phyloP scores from a whole-genome alignment of 2,888 invertebrate species.

The Chrysodeixis includens region DNA sequence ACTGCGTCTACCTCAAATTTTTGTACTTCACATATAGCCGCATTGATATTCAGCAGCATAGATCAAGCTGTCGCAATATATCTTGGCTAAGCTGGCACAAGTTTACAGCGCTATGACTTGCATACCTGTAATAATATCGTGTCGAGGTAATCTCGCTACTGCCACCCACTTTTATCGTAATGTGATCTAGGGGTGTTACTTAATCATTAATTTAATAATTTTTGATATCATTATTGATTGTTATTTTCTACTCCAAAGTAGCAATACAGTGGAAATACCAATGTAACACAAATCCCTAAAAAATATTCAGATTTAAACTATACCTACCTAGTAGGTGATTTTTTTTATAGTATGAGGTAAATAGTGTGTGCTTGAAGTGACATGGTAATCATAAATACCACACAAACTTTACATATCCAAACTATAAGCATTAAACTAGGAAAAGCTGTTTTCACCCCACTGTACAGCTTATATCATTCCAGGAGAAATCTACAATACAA shows the following conservation, averaged over 20 bases:
- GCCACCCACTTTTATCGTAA: conserved; percentile 35
- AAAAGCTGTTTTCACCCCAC: neutral
- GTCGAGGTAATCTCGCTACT: conserved; percentile 32
- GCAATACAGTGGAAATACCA: too few relatives aligned
- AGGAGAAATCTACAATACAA: conserved; percentile 1
- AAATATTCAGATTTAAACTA: too few relatives aligned
- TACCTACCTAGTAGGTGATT: too few relatives aligned
- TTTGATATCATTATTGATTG: neutral
- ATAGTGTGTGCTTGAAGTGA: too few relatives aligned
- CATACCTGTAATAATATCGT: conserved; percentile 31
- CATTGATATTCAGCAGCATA: conserved; percentile 13
- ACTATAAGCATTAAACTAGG: neutral
- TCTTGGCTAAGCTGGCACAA: conserved; percentile 36
- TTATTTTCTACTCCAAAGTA: neutral
- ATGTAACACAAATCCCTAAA: too few relatives aligned
- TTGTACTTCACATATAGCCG: neutral
- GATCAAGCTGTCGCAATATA: conserved; percentile 45
- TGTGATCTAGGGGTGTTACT: conserved; percentile 30
- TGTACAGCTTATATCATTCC: neutral
- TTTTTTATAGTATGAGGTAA: too few relatives aligned
- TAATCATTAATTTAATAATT: neutral
- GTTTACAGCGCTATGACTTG: conserved; percentile 23
- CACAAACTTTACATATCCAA: neutral
- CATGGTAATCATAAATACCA: too few relatives aligned
- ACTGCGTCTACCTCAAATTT: neutral